Evolutionary conservation across 35 echinoderm and acorn worm species (phyloP).

Genomic region (Eucidaris tribuloides): DNA sequence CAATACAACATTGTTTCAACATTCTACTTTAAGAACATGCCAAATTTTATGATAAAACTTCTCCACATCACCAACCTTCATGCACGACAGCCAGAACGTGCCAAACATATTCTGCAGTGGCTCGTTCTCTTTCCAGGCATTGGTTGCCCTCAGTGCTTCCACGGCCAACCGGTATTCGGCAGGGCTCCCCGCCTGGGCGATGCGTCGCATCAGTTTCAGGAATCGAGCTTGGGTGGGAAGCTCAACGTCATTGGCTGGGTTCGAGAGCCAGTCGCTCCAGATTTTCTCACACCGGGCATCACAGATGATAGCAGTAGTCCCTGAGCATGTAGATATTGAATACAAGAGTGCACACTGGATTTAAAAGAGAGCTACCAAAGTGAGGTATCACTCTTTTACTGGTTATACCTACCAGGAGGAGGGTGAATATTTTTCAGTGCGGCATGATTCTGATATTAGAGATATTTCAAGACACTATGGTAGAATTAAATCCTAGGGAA

Average conservation of each 20-base stretch:
- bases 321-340: too few species aligned
- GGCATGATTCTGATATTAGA: too few species aligned
- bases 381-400: too few species aligned
- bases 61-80: background rate
- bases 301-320: background rate
- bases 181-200: background rate
- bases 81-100: conserved; percentile 8
- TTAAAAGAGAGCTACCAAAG: too few species aligned
- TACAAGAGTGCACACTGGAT: too few species aligned
- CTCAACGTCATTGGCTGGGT: background rate
- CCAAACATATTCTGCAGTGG: background rate
- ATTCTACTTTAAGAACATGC: too few species aligned
- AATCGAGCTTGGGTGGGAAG: background rate
- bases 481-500: too few species aligned
- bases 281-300: background rate
- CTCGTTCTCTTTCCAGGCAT: conserved; percentile 1
- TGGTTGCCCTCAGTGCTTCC: background rate
- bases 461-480: too few species aligned
- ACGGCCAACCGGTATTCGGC: background rate
- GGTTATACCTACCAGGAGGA: too few species aligned
- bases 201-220: background rate
- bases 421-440: too few species aligned
- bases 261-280: background rate
- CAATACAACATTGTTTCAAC: too few species aligned
- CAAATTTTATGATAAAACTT: too few species aligned